Percentiles rank a stretch among this genome's conserved stretches.
Conservation (phyloP, 2,888 invertebrate genomes). For the Cyaniris semiargus region DNA sequence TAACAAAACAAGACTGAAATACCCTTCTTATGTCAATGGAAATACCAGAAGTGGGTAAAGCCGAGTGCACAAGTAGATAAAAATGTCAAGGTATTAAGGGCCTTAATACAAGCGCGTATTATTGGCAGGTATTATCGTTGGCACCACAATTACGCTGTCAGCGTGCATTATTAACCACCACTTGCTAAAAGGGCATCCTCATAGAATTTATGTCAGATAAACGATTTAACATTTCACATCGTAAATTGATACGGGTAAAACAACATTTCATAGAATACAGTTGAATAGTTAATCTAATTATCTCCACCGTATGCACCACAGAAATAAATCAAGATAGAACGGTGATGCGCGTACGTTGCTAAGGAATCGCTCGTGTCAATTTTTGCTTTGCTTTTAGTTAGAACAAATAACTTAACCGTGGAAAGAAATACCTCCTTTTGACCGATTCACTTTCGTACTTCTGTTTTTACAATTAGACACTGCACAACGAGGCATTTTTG, state of each 20-base stretch:
- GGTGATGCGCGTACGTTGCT: no score
- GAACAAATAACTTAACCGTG: no score
- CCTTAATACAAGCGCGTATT: not conserved
- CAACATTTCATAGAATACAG: not conserved
- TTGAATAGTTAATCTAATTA: not conserved
- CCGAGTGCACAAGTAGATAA: not conserved
- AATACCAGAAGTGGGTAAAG: not conserved
- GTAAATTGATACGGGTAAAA: conserved; percentile 12
- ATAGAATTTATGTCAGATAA: conserved; percentile 11
- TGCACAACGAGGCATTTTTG: no score
- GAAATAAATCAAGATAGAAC: no score
- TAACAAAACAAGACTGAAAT: no score
- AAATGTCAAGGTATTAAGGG: conserved; percentile 21
- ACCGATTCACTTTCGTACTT: no score
- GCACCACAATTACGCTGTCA: conserved; percentile 27
- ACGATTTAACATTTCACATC: not conserved
- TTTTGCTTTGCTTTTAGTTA: no score
- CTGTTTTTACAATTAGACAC: no score
- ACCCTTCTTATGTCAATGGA: no score
- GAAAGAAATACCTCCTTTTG: no score
- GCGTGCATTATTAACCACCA: conserved; percentile 4
- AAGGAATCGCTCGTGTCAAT: no score
- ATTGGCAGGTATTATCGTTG: not conserved
- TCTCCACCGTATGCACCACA: no score
- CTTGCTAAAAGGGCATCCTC: conserved; percentile 22